phyloP scores from a whole-genome alignment of 2,797 vertebrate genomes.

The Cygnus olor region DNA sequence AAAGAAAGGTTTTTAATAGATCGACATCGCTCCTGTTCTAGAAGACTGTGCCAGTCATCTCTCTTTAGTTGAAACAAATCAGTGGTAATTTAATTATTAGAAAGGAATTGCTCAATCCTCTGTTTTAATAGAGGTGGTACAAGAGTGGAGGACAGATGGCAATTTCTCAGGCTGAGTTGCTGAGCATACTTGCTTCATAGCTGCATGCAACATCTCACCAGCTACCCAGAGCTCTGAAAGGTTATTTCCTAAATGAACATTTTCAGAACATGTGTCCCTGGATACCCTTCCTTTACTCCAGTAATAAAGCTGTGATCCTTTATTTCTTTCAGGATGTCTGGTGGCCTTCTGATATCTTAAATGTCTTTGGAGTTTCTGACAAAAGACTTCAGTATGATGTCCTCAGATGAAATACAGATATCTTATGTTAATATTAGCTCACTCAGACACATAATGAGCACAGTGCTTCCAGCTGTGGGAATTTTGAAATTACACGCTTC shows the following conservation, averaged over 20 bases:
- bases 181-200: neutral
- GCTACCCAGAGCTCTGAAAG: neutral
- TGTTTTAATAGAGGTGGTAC: neutral
- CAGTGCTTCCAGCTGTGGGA: neutral
- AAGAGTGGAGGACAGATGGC: neutral
- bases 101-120: neutral
- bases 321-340: neutral
- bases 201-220: neutral
- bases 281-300: neutral
- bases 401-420: neutral
- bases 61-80: neutral
- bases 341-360: neutral
- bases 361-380: neutral
- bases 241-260: neutral
- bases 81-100: neutral
- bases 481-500: neutral
- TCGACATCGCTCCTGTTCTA: neutral
- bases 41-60: neutral
- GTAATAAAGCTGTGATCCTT: neutral
- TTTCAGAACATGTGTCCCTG: neutral
- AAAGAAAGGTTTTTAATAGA: neutral
- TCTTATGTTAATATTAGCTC: neutral
- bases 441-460: neutral
- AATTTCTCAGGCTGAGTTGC: neutral
- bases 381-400: neutral